These are phyloP conservation scores for Trachelus troglodyta DNA, from an alignment of 2,888 invertebrate species.

Conservation along the genomic window DNA sequence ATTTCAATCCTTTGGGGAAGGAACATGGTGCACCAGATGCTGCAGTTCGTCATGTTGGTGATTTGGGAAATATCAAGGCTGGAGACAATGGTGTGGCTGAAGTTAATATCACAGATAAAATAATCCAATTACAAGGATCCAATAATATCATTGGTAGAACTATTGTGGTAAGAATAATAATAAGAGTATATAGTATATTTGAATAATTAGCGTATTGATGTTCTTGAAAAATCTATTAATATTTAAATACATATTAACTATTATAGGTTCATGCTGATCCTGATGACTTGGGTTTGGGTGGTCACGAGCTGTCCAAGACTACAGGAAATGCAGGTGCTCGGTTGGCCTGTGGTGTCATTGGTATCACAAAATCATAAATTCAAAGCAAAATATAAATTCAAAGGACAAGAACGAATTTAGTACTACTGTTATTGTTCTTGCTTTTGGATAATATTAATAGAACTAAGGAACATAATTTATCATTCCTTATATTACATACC, in stretches of 20 bases:
- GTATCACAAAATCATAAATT: constrained; percentile 71
- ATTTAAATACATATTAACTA: neutral
- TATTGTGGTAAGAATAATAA: constrained; percentile 71
- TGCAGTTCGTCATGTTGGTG: constrained; percentile 84
- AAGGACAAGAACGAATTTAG: constrained; percentile 18
- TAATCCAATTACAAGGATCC: constrained; percentile 76
- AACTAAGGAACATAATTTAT: constrained; percentile 22
- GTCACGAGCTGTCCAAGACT: constrained; percentile 90
- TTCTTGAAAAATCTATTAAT: neutral
- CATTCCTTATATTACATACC: constrained; percentile 39
- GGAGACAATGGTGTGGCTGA: constrained; percentile 74
- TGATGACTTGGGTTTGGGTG: constrained; percentile 94
- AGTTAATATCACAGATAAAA: constrained; percentile 73
- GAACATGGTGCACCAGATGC: constrained; percentile 88
- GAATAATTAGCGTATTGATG: neutral
- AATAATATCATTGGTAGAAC: constrained; percentile 87
- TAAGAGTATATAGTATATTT: neutral
- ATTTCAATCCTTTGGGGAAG: constrained; percentile 87
- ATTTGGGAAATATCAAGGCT: constrained; percentile 87
- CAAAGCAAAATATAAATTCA: constrained; percentile 41
- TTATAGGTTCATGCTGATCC: constrained; percentile 84
- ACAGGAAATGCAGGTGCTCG: constrained; percentile 96
- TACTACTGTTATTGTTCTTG: constrained; percentile 20
- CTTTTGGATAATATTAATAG: constrained; percentile 27
- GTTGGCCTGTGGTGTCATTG: constrained; percentile 90